Conservation (phyloP, 2,113 vertebrate species). For the Gavialis gangeticus region DNA sequence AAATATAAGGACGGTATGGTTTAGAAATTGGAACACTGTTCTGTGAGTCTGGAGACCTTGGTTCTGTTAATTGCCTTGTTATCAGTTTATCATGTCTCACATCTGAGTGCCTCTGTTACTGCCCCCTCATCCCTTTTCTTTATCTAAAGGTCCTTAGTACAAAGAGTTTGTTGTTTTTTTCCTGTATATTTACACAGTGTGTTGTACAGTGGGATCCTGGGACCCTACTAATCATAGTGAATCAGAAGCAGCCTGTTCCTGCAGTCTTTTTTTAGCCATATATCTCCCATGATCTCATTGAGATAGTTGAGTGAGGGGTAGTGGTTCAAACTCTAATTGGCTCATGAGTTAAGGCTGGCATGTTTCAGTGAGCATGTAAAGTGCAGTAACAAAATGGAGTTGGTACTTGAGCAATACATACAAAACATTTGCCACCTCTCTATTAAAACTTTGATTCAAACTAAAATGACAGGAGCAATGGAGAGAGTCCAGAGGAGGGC, state of each 20-base stretch:
- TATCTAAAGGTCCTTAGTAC: not conserved
- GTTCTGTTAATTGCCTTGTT: not conserved
- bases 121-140: not conserved
- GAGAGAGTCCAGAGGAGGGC: no score
- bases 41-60: not conserved
- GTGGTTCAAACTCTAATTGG: not conserved
- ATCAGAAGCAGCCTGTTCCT: not conserved
- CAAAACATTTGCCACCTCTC: not conserved
- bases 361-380: not conserved
- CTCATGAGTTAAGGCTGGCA: not conserved
- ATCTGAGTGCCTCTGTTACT: not conserved
- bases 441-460: not conserved
- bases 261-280: not conserved
- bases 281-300: not conserved
- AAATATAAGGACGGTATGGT: not conserved
- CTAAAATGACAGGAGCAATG: not conserved
- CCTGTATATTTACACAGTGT: not conserved
- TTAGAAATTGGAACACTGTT: not conserved
- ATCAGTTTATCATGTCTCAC: not conserved
- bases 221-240: not conserved
- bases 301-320: not conserved
- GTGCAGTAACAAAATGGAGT: not conserved
- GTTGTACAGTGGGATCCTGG: not conserved
- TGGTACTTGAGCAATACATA: not conserved
- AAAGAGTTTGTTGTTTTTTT: not conserved